Evolutionary conservation across 1,140 invertebrate genomes (phyloP), one percentile per base, ranked within the genome.

Genomic region (Mya arenaria): DNA sequence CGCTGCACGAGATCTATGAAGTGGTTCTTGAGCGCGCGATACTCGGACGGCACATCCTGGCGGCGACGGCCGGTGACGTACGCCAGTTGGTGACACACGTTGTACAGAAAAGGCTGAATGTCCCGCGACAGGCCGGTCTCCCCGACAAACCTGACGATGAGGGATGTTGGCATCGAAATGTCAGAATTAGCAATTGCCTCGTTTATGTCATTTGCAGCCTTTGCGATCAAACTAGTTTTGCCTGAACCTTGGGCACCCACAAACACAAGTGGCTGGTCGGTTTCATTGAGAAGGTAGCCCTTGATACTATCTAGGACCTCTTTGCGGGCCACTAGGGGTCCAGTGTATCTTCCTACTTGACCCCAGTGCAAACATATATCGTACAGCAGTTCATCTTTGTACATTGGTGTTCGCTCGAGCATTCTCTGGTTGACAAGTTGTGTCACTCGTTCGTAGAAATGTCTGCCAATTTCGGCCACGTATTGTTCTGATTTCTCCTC

Each of bases 301-400:
- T 94, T 82, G 1, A 89, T 78, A 6, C 28, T 58, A 96, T 96
- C 87, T 94, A 97, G 34, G 97, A 94, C 60, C 6, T 86, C 84
- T 28, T 87, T 84, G 17, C 88, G 74, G 6, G 85, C 88, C 4
- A 85, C 56, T 92, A 99, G 99, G 34, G 98, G 96, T 91, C 96
- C 96, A 3, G 98, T 97, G 13, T 97, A 97, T 92, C 97, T 98
- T 89, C 97, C 97, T 88, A 97, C 98, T 39, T 97, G 97, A 88
- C 98, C 97, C 32, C 99, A 94, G 94, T 99, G 98, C 89, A 99
- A 97, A 30, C 99, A 94, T 60, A 99, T 97, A 93, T 99, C 98
- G 0, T 97, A 97, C 84, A 87, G 91, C 17, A 92, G 75, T 17
- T 39, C 63, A 77, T 93, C 91, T 13, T 85, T 60, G 19, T 83